Evolutionary conservation across 2,888 invertebrate species (phyloP).

Genomic region (Dasypogon diadema): DNA sequence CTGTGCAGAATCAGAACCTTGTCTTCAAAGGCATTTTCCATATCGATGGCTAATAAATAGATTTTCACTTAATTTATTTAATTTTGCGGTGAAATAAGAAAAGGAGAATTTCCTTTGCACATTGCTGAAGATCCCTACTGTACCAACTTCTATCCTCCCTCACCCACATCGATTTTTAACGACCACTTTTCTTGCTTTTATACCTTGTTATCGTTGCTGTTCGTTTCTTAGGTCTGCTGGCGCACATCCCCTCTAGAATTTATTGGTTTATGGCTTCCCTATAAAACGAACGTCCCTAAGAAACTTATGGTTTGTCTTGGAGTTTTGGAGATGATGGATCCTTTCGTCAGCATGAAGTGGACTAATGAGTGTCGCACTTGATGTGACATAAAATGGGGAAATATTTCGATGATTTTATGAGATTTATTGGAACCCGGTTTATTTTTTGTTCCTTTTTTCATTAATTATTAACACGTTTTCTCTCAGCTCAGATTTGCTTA

Average conservation of each 20-base stretch:
- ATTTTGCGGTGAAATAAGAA: conserved; percentile 26
- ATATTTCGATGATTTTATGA: background rate
- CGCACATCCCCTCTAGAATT: conserved; percentile 31
- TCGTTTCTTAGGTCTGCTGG: background rate
- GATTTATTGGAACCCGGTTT: background rate
- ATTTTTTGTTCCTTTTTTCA: background rate
- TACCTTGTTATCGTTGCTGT: background rate
- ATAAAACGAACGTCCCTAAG: conserved; percentile 5
- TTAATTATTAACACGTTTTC: background rate
- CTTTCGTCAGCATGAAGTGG: background rate
- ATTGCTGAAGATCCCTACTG: too few species aligned
- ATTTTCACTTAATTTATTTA: conserved; percentile 22
- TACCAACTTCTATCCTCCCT: too few species aligned
- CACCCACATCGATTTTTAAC: too few species aligned
- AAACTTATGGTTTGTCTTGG: background rate
- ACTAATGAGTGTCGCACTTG: conserved; percentile 19
- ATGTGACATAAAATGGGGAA: conserved; percentile 2
- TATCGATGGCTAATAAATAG: conserved; percentile 33
- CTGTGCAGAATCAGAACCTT: background rate
- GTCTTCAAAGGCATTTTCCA: conserved; percentile 4
- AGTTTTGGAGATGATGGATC: background rate
- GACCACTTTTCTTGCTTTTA: background rate
- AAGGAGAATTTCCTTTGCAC: too few species aligned
- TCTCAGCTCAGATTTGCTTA: too few species aligned
- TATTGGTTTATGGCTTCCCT: conserved; percentile 54